phyloP scores from a whole-genome alignment of 2,888 invertebrate species.

The Synanthedon myopaeformis region DNA sequence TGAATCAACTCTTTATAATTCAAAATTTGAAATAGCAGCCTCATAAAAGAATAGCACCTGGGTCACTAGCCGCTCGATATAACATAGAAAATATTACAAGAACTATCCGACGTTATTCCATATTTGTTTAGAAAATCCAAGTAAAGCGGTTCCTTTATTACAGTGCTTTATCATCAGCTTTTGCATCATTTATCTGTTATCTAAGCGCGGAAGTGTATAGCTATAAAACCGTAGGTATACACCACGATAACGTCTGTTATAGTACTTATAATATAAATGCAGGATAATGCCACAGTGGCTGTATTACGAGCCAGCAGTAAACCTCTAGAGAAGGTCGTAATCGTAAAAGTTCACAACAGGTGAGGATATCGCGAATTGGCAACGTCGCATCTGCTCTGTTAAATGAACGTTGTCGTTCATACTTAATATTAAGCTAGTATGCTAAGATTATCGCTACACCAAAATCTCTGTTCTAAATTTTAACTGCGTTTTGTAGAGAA shows the following conservation, averaged over 20 bases:
- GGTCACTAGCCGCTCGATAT: no score
- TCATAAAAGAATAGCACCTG: no score
- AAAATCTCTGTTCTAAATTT: no score
- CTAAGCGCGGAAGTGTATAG: constrained; percentile 1
- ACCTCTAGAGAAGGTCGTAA: constrained; percentile 10
- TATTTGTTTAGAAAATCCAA: background rate
- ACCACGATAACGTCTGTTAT: constrained; percentile 2
- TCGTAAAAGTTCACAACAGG: constrained; percentile 35
- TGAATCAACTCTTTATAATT: no score
- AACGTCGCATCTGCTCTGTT: constrained; percentile 1
- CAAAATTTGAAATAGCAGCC: no score
- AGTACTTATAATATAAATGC: constrained; percentile 6
- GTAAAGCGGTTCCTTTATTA: background rate
- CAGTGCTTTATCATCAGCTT: constrained; percentile 6
- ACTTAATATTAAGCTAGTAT: no score
- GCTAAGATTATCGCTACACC: no score
- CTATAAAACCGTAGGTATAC: constrained; percentile 4
- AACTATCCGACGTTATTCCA: no score
- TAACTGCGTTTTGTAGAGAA: no score
- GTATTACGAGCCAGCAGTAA: constrained; percentile 10
- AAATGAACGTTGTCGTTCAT: no score
- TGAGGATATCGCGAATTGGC: constrained; percentile 10
- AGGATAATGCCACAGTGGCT: constrained; percentile 1
- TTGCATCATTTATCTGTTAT: constrained; percentile 10
- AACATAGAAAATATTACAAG: no score